Percentiles rank a stretch among this genome's conserved stretches.
Evolutionary conservation across 2,797 vertebrate species (phyloP).

Genomic region (Pelochelys cantorii): DNA sequence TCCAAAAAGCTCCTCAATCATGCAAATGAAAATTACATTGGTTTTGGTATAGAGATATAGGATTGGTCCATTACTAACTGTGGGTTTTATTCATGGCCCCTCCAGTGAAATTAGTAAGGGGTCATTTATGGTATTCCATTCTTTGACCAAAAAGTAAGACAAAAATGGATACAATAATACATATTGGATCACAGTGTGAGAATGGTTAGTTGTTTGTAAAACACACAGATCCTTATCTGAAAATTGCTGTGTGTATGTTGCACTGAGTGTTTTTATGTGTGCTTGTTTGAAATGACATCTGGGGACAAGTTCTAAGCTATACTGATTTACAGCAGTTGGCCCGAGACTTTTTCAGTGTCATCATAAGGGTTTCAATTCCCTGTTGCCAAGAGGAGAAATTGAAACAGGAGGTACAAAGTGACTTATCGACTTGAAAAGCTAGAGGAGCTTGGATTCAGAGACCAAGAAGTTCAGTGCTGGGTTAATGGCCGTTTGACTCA

Average conservation of each 20-base stretch:
- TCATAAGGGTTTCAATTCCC: neutral
- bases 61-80: neutral
- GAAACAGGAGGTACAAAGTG: constrained; percentile 47
- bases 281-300: neutral
- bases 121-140: neutral
- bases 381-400: neutral
- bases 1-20: neutral
- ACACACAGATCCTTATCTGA: neutral
- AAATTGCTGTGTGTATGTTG: neutral
- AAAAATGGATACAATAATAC: neutral
- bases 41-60: neutral
- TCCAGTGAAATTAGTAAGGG: neutral
- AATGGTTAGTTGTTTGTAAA: neutral
- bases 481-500: constrained; percentile 28
- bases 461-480: constrained; percentile 16
- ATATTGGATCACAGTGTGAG: rapidly evolving
- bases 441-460: neutral
- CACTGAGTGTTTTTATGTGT: neutral
- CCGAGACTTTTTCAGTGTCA: neutral
- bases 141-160: neutral
- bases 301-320: neutral
- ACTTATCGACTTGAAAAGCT: constrained; percentile 45
- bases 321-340: neutral
- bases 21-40: neutral
- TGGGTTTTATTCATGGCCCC: neutral